Evolutionary conservation across 2,797 vertebrate species (phyloP).

Genomic region (Sebastes steindachneri): DNA sequence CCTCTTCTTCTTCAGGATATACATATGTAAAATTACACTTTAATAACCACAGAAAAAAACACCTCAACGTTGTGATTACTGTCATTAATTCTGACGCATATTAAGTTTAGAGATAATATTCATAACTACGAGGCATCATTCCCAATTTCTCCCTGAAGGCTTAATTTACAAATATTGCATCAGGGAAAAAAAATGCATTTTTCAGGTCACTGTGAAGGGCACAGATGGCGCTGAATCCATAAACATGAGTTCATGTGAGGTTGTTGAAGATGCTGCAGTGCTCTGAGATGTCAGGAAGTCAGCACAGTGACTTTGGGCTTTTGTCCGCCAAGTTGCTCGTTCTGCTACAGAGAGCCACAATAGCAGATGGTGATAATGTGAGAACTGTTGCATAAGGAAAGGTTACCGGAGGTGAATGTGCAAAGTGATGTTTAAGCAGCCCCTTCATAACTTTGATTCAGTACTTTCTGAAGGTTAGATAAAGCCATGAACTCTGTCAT

Average conservation of each 20-base stretch:
- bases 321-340: slow-evolving; percentile 26
- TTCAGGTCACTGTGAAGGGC: slow-evolving; percentile 55
- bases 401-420: slow-evolving; percentile 7
- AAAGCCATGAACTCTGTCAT: not conserved
- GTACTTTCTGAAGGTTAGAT: slow-evolving; percentile 25
- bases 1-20: not conserved
- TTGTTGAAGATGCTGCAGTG: not conserved
- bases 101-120: slow-evolving; percentile 6
- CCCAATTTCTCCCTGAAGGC: slow-evolving; percentile 35
- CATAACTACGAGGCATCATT: not conserved
- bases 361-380: slow-evolving; percentile 44
- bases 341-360: slow-evolving; percentile 17
- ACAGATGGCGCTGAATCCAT: slow-evolving; percentile 73
- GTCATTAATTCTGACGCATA: slow-evolving; percentile 6
- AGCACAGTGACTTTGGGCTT: slow-evolving; percentile 24
- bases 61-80: not conserved
- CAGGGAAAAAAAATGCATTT: slow-evolving; percentile 29
- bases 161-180: slow-evolving; percentile 44
- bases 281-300: slow-evolving; percentile 25
- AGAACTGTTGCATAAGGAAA: slow-evolving; percentile 7
- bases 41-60: not conserved
- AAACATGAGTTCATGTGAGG: slow-evolving; percentile 53
- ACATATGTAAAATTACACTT: not conserved
- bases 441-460: not conserved
- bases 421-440: not conserved